A percentile compares a stretch with the other conserved stretches of the same genome.
Evolutionary conservation across 2,797 vertebrate species (phyloP).

Genomic region (Babyrousa celebensis): DNA sequence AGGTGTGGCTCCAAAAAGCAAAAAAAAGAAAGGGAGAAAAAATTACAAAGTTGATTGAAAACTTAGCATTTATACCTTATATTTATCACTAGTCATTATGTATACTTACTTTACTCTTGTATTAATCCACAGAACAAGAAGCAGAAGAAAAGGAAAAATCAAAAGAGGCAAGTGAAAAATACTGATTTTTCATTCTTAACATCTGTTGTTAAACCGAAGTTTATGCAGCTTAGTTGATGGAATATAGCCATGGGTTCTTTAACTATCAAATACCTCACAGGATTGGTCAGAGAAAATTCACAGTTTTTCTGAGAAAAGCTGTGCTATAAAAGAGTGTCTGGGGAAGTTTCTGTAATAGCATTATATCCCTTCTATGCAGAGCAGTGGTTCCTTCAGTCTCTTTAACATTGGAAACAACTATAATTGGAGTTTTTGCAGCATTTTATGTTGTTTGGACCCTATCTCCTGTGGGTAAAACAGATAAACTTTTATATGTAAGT

Average conservation of each 20-base stretch:
- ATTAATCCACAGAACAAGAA: slow-evolving; percentile 91
- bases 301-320: slow-evolving; percentile 57
- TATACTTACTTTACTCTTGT: slow-evolving; percentile 78
- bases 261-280: slow-evolving; percentile 32
- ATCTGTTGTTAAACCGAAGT: slow-evolving; percentile 77
- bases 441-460: slow-evolving; percentile 28
- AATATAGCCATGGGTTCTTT: slow-evolving; percentile 49
- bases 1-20: no score
- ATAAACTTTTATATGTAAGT: slow-evolving; percentile 29
- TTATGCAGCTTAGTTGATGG: slow-evolving; percentile 30
- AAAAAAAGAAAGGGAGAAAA: neutral
- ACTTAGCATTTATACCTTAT: neutral
- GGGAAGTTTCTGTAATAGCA: neutral
- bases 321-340: neutral
- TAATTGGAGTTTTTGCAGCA: slow-evolving; percentile 50
- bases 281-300: slow-evolving; percentile 46
- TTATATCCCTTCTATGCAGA: neutral
- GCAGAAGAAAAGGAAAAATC: slow-evolving; percentile 89
- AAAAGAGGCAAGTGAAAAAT: slow-evolving; percentile 91
- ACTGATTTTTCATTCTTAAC: slow-evolving; percentile 85
- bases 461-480: neutral
- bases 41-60: slow-evolving; percentile 49
- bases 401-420: slow-evolving; percentile 37
- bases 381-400: neutral
- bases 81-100: slow-evolving; percentile 76